A percentile compares a stretch with the other conserved stretches of the same genome.
phyloP scores from a whole-genome alignment of 53 echinoderm and acorn worm species.

The Patiria pectinifera region DNA sequence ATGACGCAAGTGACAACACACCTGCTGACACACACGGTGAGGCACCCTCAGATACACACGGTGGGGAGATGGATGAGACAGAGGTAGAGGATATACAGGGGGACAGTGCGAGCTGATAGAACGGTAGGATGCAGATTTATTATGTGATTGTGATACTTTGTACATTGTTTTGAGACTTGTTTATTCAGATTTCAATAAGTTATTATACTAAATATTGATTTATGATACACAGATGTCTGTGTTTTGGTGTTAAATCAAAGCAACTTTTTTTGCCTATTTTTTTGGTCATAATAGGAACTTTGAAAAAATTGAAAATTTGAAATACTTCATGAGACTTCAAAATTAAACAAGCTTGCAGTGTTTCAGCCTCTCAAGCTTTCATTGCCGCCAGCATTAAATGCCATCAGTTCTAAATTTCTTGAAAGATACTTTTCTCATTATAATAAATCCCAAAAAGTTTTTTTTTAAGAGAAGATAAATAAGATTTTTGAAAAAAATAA shows the following conservation, averaged over 20 bases:
- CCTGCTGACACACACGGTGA: slow-evolving; percentile 13
- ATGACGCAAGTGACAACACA: background rate
- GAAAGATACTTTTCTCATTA: too few relatives aligned
- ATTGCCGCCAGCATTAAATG: background rate
- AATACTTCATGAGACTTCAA: background rate
- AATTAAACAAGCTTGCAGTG: background rate
- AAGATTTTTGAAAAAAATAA: too few relatives aligned
- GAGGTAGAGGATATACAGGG: slow-evolving; percentile 2
- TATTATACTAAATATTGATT: slow-evolving; percentile 27
- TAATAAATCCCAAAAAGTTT: too few relatives aligned
- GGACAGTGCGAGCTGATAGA: slow-evolving; percentile 31
- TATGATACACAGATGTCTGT: background rate
- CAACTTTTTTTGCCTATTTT: background rate
- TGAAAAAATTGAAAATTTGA: background rate
- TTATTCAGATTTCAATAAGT: background rate
- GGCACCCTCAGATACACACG: slow-evolving; percentile 4
- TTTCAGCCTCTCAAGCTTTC: background rate
- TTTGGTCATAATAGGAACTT: background rate
- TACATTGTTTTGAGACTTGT: slow-evolving; percentile 1
- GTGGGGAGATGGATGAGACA: background rate
- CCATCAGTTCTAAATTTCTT: background rate
- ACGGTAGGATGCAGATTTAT: background rate
- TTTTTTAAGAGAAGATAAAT: too few relatives aligned
- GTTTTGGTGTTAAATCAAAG: background rate
- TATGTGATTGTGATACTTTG: background rate